phyloP scores from a whole-genome alignment of 2,888 invertebrate genomes.

The Drosophila paracracens region DNA sequence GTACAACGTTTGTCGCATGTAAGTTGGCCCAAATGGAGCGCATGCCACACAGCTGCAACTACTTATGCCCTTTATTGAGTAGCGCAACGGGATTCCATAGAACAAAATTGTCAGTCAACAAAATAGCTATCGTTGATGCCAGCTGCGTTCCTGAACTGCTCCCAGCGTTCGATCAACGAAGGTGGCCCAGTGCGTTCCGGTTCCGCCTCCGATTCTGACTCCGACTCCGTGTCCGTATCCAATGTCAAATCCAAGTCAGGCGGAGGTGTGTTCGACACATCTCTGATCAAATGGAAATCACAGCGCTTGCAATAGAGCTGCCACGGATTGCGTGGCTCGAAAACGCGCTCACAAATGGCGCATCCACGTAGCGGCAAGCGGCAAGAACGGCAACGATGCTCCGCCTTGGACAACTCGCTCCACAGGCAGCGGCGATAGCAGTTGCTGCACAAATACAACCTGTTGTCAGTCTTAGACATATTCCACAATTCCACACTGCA shows the following conservation, averaged over 20 bases:
- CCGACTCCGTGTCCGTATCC: conserved; percentile 13
- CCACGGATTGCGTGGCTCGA: conserved; percentile 39
- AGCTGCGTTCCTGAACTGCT: conserved; percentile 32
- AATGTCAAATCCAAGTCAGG: conserved; percentile 17
- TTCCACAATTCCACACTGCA: background rate
- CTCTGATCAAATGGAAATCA: conserved; percentile 41
- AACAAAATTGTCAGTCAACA: conserved; percentile 8
- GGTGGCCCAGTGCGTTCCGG: background rate
- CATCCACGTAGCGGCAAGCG: conserved; percentile 35
- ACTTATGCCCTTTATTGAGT: background rate
- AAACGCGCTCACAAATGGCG: conserved; percentile 41
- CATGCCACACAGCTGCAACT: conserved; percentile 16
- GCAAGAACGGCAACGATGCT: conserved; percentile 54
- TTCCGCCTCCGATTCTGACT: conserved; percentile 13
- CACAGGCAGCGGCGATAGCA: conserved; percentile 49
- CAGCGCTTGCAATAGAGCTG: conserved; percentile 55
- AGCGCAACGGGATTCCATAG: background rate
- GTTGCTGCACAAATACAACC: conserved; percentile 44
- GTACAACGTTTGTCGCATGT: conserved; percentile 30
- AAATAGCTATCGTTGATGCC: conserved; percentile 29
- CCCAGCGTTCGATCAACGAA: conserved; percentile 51
- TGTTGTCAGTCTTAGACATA: conserved; percentile 21
- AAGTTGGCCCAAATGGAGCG: conserved; percentile 23
- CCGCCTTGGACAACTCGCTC: conserved; percentile 42
- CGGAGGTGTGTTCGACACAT: conserved; percentile 24